A percentile compares a stretch with the other conserved stretches of the same genome.
Conservation (phyloP, 2,888 invertebrate species). For the Hirtodrosophila alboralis region DNA sequence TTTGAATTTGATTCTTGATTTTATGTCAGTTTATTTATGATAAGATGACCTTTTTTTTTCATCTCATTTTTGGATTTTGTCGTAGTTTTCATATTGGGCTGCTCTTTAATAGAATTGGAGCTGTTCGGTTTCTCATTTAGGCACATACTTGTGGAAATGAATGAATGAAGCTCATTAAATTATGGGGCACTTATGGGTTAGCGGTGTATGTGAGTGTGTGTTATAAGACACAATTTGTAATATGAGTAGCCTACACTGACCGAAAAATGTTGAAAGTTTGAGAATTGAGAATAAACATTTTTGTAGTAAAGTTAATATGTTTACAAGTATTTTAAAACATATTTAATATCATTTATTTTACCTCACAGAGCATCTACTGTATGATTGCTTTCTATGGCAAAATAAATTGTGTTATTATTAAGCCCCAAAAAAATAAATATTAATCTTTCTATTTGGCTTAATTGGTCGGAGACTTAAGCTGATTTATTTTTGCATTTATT, state of each 20-base stretch:
- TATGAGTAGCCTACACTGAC: slow-evolving; percentile 63
- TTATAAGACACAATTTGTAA: slow-evolving; percentile 60
- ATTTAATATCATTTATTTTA: no score
- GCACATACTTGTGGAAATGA: slow-evolving; percentile 44
- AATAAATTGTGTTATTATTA: no score
- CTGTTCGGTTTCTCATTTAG: slow-evolving; percentile 40
- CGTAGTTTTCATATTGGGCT: slow-evolving; percentile 38
- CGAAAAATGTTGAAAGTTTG: not conserved
- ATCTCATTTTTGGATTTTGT: slow-evolving; percentile 27
- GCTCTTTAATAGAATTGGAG: slow-evolving; percentile 51
- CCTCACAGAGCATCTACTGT: no score
- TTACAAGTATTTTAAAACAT: no score
- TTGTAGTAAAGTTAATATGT: no score
- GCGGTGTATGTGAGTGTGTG: slow-evolving; percentile 50
- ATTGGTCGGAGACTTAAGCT: no score
- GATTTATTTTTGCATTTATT: no score
- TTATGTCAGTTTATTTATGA: slow-evolving; percentile 81
- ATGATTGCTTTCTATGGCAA: no score
- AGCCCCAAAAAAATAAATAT: no score
- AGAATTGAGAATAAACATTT: no score
- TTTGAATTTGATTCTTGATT: slow-evolving; percentile 81
- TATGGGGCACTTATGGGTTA: slow-evolving; percentile 61
- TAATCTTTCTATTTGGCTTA: no score
- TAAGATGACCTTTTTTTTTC: slow-evolving; percentile 74
- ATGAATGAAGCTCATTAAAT: slow-evolving; percentile 80